Percentiles rank a stretch among this genome's conserved stretches.
Conservation (phyloP, 2,797 vertebrate species). For the Chlorospingus flavigularis region DNA sequence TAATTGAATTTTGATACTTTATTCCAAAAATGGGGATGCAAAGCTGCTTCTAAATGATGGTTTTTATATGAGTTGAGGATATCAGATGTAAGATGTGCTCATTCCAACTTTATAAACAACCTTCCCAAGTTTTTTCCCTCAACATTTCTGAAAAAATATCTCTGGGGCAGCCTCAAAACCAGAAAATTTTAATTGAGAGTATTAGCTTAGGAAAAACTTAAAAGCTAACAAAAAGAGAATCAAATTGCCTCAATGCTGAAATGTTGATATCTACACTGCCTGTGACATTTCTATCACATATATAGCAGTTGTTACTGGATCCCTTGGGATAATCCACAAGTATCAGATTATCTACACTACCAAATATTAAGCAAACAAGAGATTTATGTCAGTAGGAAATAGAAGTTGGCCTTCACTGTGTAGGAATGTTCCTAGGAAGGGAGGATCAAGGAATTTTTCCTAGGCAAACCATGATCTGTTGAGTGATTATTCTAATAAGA, state of each 20-base stretch:
- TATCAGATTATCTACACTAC: background rate
- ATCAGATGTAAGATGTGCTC: background rate
- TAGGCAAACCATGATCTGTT: background rate
- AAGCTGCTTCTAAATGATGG: background rate
- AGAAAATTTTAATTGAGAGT: background rate
- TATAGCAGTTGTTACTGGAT: background rate
- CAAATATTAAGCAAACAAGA: background rate
- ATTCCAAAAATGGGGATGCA: background rate
- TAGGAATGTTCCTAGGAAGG: slow-evolving; percentile 27
- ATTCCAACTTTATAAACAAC: background rate
- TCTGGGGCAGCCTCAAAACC: background rate
- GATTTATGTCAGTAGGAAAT: slow-evolving; percentile 34
- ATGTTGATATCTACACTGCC: background rate
- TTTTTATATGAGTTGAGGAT: background rate
- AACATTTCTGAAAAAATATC: background rate
- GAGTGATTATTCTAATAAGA: background rate
- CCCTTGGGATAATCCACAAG: background rate
- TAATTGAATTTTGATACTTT: background rate
- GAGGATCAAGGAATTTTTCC: slow-evolving; percentile 34
- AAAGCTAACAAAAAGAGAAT: background rate
- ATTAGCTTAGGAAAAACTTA: background rate
- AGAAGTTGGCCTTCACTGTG: background rate
- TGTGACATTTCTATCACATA: background rate
- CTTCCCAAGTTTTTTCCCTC: background rate
- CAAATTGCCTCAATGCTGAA: background rate